phyloP scores from a whole-genome alignment of 2,113 vertebrate species.

The Mionectes macconnelli region DNA sequence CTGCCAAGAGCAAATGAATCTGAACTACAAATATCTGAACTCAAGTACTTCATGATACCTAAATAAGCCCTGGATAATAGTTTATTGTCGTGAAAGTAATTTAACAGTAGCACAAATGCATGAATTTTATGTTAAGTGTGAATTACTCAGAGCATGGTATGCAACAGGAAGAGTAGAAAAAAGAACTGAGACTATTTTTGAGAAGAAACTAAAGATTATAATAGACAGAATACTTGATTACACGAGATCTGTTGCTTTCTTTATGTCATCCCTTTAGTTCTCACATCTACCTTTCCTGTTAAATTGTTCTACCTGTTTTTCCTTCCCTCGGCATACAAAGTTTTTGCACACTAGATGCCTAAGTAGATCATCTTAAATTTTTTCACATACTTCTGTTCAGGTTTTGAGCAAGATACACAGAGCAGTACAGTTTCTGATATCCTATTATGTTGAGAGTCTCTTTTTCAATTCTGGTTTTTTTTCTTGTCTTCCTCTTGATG shows the following conservation, averaged over 20 bases:
- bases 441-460: accelerated
- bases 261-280: neutral
- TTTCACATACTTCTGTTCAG: neutral
- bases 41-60: neutral
- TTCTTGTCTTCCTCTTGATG: neutral
- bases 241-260: neutral
- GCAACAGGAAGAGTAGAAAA: neutral
- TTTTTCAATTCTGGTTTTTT: neutral
- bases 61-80: neutral
- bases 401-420: neutral
- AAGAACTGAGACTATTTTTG: neutral
- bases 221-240: neutral
- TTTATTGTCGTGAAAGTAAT: neutral
- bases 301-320: neutral
- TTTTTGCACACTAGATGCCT: neutral
- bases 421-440: neutral
- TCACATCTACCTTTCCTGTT: neutral
- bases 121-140: neutral
- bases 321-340: neutral
- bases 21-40: neutral
- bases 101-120: neutral
- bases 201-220: neutral
- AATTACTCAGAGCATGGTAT: neutral
- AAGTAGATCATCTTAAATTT: neutral
- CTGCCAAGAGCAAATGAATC: neutral